Conservation (phyloP, 2,888 invertebrate species). For the Drosophila mayaguana region DNA sequence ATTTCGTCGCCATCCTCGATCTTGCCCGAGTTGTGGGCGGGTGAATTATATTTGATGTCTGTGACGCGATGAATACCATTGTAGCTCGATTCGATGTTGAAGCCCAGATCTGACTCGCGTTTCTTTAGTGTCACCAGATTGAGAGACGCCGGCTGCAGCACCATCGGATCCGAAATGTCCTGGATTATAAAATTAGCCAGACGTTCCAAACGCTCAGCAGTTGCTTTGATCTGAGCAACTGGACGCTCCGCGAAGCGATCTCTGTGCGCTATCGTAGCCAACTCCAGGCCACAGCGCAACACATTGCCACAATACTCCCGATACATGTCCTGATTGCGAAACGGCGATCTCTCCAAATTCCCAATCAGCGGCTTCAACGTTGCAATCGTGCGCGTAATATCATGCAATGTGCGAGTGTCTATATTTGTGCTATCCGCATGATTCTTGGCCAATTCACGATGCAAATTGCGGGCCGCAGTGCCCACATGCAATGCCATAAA, state of each 20-base stretch:
- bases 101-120: slow-evolving; percentile 94
- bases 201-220: slow-evolving; percentile 91
- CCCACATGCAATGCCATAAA: slow-evolving; percentile 93
- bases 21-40: slow-evolving; percentile 95
- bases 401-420: slow-evolving; percentile 92
- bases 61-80: slow-evolving; percentile 93
- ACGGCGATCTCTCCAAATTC: slow-evolving; percentile 92
- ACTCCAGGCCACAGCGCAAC: slow-evolving; percentile 92
- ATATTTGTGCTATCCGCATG: slow-evolving; percentile 87
- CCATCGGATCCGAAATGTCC: slow-evolving; percentile 94
- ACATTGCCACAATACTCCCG: slow-evolving; percentile 90
- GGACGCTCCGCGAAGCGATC: slow-evolving; percentile 96
- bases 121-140: slow-evolving; percentile 95
- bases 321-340: slow-evolving; percentile 87
- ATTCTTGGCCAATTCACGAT: slow-evolving; percentile 88
- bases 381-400: slow-evolving; percentile 93
- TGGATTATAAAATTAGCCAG: slow-evolving; percentile 94
- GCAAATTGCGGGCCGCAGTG: slow-evolving; percentile 92
- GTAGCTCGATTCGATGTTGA: slow-evolving; percentile 94
- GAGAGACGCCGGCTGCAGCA: slow-evolving; percentile 95
- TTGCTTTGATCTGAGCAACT: slow-evolving; percentile 89
- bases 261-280: slow-evolving; percentile 95
- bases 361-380: slow-evolving; percentile 94
- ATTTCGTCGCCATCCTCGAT: slow-evolving; percentile 98
- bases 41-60: slow-evolving; percentile 95